Percentiles rank a stretch among this genome's conserved stretches.
Conservation (phyloP, 2,797 vertebrate genomes). For the Champsocephalus gunnari region DNA sequence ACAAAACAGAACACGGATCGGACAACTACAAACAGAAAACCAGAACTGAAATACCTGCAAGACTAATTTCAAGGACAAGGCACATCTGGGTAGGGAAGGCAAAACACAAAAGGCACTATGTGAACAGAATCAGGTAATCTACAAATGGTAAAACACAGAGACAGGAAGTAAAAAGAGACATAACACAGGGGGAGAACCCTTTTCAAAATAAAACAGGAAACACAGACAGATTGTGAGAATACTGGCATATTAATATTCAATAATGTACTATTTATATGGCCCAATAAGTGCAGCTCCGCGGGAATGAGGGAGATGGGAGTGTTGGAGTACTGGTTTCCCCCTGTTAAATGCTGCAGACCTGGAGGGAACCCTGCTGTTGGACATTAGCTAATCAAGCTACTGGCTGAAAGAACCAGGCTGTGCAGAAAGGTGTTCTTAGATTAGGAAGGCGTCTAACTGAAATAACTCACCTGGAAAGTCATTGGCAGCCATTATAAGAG, state of each 20-base stretch:
- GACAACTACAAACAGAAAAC: no score
- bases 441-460: slow-evolving; percentile 33
- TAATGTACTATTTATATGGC: slow-evolving; percentile 1
- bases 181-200: no score
- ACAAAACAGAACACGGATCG: no score
- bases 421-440: slow-evolving; percentile 25
- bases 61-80: no score
- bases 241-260: background rate
- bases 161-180: no score
- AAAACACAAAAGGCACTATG: no score
- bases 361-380: slow-evolving; percentile 35
- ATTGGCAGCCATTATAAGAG: slow-evolving; percentile 13
- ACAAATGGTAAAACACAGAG: no score
- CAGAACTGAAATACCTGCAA: no score
- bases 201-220: no score
- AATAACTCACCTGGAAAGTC: slow-evolving; percentile 42
- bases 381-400: slow-evolving; percentile 56
- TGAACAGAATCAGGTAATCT: no score
- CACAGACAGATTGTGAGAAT: no score
- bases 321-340: slow-evolving; percentile 23
- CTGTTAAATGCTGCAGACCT: slow-evolving; percentile 34
- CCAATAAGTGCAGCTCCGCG: slow-evolving; percentile 14
- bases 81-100: no score
- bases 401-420: slow-evolving; percentile 22
- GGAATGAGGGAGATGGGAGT: slow-evolving; percentile 24